Conservation (phyloP, 2,888 invertebrate species). For the Actias luna region DNA sequence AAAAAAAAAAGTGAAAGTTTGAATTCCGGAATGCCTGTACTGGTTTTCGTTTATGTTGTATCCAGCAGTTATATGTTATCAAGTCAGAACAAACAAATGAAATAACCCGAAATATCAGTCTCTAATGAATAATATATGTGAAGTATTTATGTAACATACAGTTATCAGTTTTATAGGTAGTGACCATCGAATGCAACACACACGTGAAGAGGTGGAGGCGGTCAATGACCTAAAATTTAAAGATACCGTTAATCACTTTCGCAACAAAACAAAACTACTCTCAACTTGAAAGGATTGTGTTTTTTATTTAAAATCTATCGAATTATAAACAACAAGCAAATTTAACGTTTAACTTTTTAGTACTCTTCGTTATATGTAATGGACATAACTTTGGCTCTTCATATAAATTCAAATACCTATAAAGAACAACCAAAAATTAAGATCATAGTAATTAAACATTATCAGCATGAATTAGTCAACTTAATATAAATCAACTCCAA, state of each 20-base stretch:
- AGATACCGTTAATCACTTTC: conserved; percentile 69
- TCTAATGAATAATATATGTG: neutral
- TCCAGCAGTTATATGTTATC: neutral
- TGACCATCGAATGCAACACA: conserved; percentile 29
- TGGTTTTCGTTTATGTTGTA: neutral
- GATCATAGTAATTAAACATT: neutral
- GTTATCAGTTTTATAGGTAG: conserved; percentile 3
- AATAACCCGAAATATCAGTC: neutral
- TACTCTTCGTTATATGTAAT: neutral
- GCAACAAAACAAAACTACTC: conserved; percentile 48
- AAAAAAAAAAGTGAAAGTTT: too few relatives aligned
- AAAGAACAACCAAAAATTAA: neutral
- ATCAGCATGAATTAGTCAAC: neutral
- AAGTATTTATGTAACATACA: conserved; percentile 7
- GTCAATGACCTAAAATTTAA: conserved; percentile 64
- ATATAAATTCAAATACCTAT: too few relatives aligned
- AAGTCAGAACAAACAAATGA: neutral
- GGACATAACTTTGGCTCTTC: neutral
- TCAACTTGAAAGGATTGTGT: conserved; percentile 29
- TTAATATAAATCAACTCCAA: neutral
- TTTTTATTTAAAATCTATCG: neutral
- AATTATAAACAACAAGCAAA: conserved; percentile 21
- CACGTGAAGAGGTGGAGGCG: conserved; percentile 65
- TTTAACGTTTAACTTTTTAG: neutral
- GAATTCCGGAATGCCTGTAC: too few relatives aligned